A percentile compares a stretch with the other conserved stretches of the same genome.
phyloP scores from a whole-genome alignment of 2,113 vertebrate genomes.

The Dromas ardeola region DNA sequence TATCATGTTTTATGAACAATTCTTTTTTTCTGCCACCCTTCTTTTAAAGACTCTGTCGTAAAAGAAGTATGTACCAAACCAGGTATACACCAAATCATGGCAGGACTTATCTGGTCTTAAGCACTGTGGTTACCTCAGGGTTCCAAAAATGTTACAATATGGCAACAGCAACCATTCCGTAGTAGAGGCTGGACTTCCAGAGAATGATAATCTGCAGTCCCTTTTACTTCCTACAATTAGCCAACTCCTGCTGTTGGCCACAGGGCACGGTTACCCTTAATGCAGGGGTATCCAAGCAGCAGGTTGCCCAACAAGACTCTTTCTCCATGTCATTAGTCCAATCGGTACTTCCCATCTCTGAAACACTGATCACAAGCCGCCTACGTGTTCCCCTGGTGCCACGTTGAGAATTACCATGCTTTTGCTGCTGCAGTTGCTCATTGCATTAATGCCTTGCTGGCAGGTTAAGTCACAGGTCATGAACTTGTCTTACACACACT shows the following conservation, averaged over 20 bases:
- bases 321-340: neutral
- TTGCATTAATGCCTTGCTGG: neutral
- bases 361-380: neutral
- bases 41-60: neutral
- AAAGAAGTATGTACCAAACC: neutral
- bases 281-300: neutral
- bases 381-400: neutral
- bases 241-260: neutral
- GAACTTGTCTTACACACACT: neutral
- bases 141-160: neutral
- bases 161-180: neutral
- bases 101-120: neutral
- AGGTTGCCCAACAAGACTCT: neutral
- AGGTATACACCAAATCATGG: neutral
- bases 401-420: neutral
- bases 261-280: fast-evolving
- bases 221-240: neutral
- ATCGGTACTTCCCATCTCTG: neutral
- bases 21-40: neutral
- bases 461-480: neutral
- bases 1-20: fast-evolving
- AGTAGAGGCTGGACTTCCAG: neutral
- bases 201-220: neutral
- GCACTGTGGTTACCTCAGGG: neutral
- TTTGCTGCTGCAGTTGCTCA: neutral